Percentiles rank a stretch among this genome's conserved stretches.
These are phyloP conservation scores for Drosophila melanogaster DNA, from an alignment of 1,140 invertebrate species.

Conservation along the genomic window DNA sequence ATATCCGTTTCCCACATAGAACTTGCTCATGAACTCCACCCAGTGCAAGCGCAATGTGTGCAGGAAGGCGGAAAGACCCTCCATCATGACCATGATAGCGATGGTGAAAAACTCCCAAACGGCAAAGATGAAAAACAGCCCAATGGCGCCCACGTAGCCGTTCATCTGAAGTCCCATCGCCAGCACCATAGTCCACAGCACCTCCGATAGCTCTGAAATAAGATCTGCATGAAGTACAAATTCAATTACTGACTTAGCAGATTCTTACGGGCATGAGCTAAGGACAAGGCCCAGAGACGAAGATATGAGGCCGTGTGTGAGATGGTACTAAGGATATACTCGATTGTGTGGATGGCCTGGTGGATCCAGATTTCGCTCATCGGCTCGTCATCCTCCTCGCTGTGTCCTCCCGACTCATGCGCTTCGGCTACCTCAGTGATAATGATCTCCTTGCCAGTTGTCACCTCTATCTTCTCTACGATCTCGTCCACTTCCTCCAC, in stretches of 20 bases:
- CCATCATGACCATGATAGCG: conserved; percentile 98
- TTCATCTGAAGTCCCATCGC: conserved; percentile 60
- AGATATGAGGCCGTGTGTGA: conserved; percentile 98
- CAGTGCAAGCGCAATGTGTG: conserved; percentile 99
- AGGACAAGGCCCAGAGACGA: conserved; percentile 97
- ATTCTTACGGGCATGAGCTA: conserved; percentile 95
- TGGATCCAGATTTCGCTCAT: conserved; percentile 96
- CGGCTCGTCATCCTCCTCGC: conserved; percentile 86
- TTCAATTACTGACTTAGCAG: background rate
- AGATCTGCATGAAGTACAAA: background rate
- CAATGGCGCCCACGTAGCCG: conserved; percentile 63
- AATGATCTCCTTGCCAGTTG: conserved; percentile 61
- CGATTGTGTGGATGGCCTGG: conserved; percentile 97
- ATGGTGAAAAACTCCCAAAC: conserved; percentile 95
- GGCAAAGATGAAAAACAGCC: conserved; percentile 92
- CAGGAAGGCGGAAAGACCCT: conserved; percentile 98
- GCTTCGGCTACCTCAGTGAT: conserved; percentile 59
- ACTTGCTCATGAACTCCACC: conserved; percentile 99
- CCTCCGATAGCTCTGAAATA: conserved; percentile 94
- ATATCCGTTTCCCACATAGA: conserved; percentile 95
- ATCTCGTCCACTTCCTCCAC: conserved; percentile 49
- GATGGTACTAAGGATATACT: conserved; percentile 97
- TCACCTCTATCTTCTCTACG: conserved; percentile 72
- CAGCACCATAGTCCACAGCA: conserved; percentile 95
- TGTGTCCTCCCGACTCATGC: conserved; percentile 81